Evolutionary conservation across 1,140 invertebrate species (phyloP).

Genomic region (Homalodisca vitripennis): DNA sequence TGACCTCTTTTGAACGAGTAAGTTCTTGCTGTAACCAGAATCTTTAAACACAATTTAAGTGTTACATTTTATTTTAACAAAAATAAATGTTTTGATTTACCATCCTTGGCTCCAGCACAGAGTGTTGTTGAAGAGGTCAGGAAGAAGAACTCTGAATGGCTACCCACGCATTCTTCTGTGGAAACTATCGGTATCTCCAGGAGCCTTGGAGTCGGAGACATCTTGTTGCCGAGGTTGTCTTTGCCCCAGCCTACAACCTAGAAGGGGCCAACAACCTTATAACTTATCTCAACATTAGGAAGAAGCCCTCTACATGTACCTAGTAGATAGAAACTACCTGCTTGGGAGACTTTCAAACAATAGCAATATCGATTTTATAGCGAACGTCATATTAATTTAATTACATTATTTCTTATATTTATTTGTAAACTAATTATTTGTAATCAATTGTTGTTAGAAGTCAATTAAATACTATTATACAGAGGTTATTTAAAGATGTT

Average conservation of each 20-base stretch:
- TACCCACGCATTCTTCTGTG: constrained; percentile 44
- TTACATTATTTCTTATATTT: too few relatives aligned
- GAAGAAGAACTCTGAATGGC: constrained; percentile 38
- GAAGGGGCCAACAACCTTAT: too few relatives aligned
- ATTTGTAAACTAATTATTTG: too few relatives aligned
- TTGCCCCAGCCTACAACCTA: constrained; percentile 62
- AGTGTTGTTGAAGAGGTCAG: constrained; percentile 47
- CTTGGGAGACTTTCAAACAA: too few relatives aligned
- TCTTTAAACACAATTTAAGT: background rate
- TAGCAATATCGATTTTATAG: too few relatives aligned
- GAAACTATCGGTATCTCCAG: constrained; percentile 47
- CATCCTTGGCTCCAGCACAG: constrained; percentile 60
- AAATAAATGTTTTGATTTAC: constrained; percentile 40
- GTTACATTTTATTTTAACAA: background rate
- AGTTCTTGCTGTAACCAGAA: background rate
- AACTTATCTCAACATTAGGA: too few relatives aligned
- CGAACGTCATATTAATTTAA: too few relatives aligned
- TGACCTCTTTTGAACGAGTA: background rate
- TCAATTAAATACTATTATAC: too few relatives aligned
- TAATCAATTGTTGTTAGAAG: too few relatives aligned
- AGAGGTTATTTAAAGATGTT: too few relatives aligned
- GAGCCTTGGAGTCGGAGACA: constrained; percentile 44
- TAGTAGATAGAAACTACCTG: too few relatives aligned
- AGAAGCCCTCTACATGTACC: too few relatives aligned
- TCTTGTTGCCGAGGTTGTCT: constrained; percentile 50